Evolutionary conservation across 2,113 vertebrate genomes (phyloP), one percentile per base, ranked within the genome.

Genomic region (Mirounga angustirostris): DNA sequence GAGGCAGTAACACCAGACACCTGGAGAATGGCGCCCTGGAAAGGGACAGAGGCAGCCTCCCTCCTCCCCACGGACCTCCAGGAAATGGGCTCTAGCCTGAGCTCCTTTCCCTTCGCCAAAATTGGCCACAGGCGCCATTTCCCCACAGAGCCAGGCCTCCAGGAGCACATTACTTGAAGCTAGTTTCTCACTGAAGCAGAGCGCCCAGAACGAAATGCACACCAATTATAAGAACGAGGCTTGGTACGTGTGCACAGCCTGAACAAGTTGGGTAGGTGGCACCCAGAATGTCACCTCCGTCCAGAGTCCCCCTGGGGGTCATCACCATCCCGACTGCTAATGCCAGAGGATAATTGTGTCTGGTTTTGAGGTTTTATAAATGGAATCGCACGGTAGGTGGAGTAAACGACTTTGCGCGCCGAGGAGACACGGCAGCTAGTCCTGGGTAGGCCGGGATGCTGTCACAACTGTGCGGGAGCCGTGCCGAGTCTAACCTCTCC

Each of bases 201-300:
- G 9, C 36, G 28, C 73, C 7, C 5, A 15, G 63, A 63, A 26
- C 19, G 71, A 4, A 18, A 61, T 33, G 33, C 7, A 3, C 9
- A 4, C 63, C 21, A 5, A 16, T 0, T 1, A 1, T 22, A 14
- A 63, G 86, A 63, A 15, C 0, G 0, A 1, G 6, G 52, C 65
- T 74, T n/a, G 36, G 5, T 16, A 22, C 2, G 2, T 0, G 43
- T 8, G 21, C 59, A 5, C 11, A 14, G 76, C 26, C 3, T 61
- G 43, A 16, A 61, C 65, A 18, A 52, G 36, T 7, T 11, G 50
- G 36, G 78, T 7, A 40, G 61, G 11, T 1, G 7, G 63, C 40
- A 30, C 33, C 43, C 89, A 43, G 24, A 19, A 30, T 2, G 3
- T 26, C 54, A n/a, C 43, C 54, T 24, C 69, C 33, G 26, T 18